Evolutionary conservation across 2,888 invertebrate species (phyloP), one percentile per base, ranked within the genome.

Genomic region (Drosophila atripex): DNA sequence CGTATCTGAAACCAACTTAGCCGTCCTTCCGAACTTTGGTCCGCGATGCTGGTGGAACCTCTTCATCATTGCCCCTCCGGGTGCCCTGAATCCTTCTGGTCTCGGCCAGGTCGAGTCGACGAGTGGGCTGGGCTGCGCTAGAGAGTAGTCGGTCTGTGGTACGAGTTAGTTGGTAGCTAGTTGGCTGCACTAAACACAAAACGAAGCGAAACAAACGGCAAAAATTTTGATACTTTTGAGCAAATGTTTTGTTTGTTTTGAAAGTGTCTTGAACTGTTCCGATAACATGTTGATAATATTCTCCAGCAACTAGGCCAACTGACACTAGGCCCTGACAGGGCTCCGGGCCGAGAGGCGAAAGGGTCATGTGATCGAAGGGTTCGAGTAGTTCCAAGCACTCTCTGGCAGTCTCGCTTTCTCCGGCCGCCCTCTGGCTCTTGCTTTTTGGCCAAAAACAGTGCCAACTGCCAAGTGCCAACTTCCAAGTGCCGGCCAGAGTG

Each of bases 191-290:
- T 35, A 35, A 28, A 18, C 25, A 35, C 28, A 35, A 49, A 43
- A 50, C 41, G 28, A 63, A 43, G 60, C 61, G 49, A 63, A 50
- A 50, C 25, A 43, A 60, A 63, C 63, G 47, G 60, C 35, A 43
- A 60, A 9, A 63, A 63, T 63, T 63, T 63, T 60, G 63, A 63
- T 63, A 45, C 30, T 64, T 61, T 61, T 64, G 32, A 38, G 64
- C 23, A 63, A 63, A 63, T 60, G 60, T 63, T 60, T 60, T 32
- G 50, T 60, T 63, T 61, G 61, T 50, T 63, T 41, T 60, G 63
- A 61, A 63, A 43, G 28, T 60, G 63, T 45, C 64, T 53, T 53
- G 32, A 54, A 51, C 50, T 39, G 68, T 39, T 18, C 65, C 53
- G 64, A 53, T 65, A 65, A 53, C 64, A 53, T 65, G 43, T 41